Evolutionary conservation across 2,888 invertebrate species (phyloP).

Genomic region (Andrena minutula): DNA sequence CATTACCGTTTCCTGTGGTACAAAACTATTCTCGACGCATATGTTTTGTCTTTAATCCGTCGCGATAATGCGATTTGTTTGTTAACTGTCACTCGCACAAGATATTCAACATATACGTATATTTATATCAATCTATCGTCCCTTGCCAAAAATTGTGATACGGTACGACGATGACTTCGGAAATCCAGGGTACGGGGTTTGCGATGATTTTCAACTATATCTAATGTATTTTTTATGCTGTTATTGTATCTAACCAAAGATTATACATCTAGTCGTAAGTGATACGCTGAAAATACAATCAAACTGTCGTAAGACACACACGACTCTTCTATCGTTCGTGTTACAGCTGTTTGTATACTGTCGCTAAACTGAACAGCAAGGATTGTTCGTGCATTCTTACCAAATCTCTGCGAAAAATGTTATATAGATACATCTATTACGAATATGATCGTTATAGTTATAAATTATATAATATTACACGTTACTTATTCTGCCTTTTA

Average conservation of each 20-base stretch:
- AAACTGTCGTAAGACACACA: constrained; percentile 23
- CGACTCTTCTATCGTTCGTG: neutral
- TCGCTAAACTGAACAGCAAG: constrained; percentile 14
- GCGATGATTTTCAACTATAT: constrained; percentile 51
- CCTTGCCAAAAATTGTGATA: constrained; percentile 67
- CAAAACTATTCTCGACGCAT: constrained; percentile 25
- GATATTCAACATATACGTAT: constrained; percentile 55
- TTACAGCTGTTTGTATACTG: constrained; percentile 23
- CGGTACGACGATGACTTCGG: constrained; percentile 26
- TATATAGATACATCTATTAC: neutral
- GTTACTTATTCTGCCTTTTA: constrained; percentile 28
- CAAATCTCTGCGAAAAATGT: constrained; percentile 2
- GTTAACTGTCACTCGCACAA: constrained; percentile 60
- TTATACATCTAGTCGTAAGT: constrained; percentile 56
- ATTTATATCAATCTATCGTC: constrained; percentile 47
- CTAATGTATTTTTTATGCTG: constrained; percentile 71
- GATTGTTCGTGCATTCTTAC: constrained; percentile 4
- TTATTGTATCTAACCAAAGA: constrained; percentile 64
- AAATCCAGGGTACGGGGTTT: constrained; percentile 15
- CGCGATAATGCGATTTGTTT: constrained; percentile 28
- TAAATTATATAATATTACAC: neutral
- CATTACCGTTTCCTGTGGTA: constrained; percentile 41
- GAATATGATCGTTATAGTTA: neutral
- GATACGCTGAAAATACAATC: constrained; percentile 35
- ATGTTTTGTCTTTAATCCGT: constrained; percentile 25